Evolutionary conservation across 2,113 vertebrate genomes (phyloP), one percentile per base, ranked within the genome.

Genomic region (Symphodus melops): DNA sequence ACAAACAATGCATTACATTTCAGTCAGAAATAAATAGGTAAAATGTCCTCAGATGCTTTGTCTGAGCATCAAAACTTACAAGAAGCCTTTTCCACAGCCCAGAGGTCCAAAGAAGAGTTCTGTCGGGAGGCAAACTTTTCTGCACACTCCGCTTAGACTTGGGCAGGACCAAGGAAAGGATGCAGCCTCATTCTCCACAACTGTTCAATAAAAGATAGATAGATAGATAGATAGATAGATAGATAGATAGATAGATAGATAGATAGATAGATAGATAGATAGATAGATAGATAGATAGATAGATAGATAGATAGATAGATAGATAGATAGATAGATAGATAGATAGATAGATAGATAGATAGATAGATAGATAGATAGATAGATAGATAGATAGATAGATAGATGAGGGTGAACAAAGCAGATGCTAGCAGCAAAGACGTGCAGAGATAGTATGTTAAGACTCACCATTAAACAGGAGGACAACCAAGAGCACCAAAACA

Each of bases 61-160:
- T 20, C 11, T 37, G 9, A 21, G 49, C 12, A 58, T 59, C 16
- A 9, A 20, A 54, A 92, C 93, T 92, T 71, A 95, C 94, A 90
- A 58, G 73, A 89, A 93, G 20, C 86, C 92, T 71, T 93, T 95
- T 49, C 93, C 93, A 48, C 94, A 95, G 54, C 93, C 93, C 39
- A 95, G 83, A 20, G 93, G 92, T 83, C 93, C 94, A 60, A 95
- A 95, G 86, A 94, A 93, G 11, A 94, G 49, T 53, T 95, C 94
- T 28, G 90, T 86, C 48, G 92, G 88, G 17, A 93, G 91, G 73
- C 94, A 95, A 60, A 91, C 90, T 42, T 92, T 92, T 64, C 89
- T 85, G 48, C 94, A 94, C 65, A 91, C 87, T 65, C 93, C 94
- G 39, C 72, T 93, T 25, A 95, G 82, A 68, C 52, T 90, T 60